These are phyloP conservation scores for Caenorhabditis tropicalis DNA, from an alignment of 1,140 invertebrate species.

Conservation along the genomic window DNA sequence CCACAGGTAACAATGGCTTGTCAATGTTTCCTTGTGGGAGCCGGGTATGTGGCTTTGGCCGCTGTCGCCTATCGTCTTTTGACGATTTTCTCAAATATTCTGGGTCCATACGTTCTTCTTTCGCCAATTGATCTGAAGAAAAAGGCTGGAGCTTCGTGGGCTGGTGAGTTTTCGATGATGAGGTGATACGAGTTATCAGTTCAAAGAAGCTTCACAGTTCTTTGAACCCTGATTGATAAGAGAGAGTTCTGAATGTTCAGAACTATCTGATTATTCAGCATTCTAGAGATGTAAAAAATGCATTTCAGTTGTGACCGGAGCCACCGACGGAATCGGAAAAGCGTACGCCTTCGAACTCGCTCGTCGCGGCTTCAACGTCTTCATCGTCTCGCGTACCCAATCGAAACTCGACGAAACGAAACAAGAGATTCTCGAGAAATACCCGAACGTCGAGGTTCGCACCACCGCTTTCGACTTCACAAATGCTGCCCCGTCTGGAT, in stretches of 20 bases:
- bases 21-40: slow-evolving; percentile 19
- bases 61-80: slow-evolving; percentile 50
- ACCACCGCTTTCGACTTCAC: slow-evolving; percentile 67
- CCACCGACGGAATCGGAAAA: slow-evolving; percentile 70
- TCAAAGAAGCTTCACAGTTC: background rate
- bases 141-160: slow-evolving; percentile 66
- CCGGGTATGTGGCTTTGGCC: slow-evolving; percentile 34
- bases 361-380: slow-evolving; percentile 61
- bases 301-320: slow-evolving; percentile 66
- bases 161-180: slow-evolving; percentile 61
- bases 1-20: slow-evolving; percentile 14
- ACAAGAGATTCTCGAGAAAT: slow-evolving; percentile 58
- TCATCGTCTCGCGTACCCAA: slow-evolving; percentile 64
- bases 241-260: too few relatives aligned
- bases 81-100: slow-evolving; percentile 51
- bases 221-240: too few relatives aligned
- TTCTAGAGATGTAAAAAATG: too few relatives aligned
- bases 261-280: too few relatives aligned
- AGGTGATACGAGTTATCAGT: too few relatives aligned
- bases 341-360: slow-evolving; percentile 69
- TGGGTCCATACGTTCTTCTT: slow-evolving; percentile 66
- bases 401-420: slow-evolving; percentile 62
- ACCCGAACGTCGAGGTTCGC: slow-evolving; percentile 56
- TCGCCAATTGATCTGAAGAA: slow-evolving; percentile 63
- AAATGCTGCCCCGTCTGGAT: slow-evolving; percentile 58